phyloP scores from a whole-genome alignment of 1,140 invertebrate species.

The Panulirus ornatus region DNA sequence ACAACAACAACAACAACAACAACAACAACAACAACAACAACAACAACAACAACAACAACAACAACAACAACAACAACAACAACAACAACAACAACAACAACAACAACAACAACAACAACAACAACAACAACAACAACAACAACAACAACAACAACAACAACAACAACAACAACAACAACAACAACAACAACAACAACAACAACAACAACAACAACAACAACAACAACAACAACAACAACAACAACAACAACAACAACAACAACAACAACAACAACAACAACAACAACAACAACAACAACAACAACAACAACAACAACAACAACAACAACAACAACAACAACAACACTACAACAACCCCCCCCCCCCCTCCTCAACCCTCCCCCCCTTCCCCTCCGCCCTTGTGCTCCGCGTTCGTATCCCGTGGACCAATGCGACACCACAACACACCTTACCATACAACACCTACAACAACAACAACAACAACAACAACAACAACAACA shows the following conservation, averaged over 20 bases:
- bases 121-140: no score
- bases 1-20: no score
- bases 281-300: not conserved
- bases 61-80: not conserved
- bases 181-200: not conserved
- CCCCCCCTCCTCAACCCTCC: not conserved
- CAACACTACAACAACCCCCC: not conserved
- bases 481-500: no score
- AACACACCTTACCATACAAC: not conserved
- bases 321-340: no score
- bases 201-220: not conserved
- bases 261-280: not conserved
- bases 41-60: not conserved
- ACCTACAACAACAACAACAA: no score
- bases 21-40: no score
- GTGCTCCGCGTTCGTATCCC: not conserved
- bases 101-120: no score
- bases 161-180: no score
- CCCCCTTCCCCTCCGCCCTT: not conserved
- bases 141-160: no score
- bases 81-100: not conserved
- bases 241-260: not conserved
- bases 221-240: not conserved
- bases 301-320: not conserved
- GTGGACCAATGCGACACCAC: not conserved